Conservation (phyloP, 2,888 invertebrate genomes). For the Pseudanteris insignis region DNA sequence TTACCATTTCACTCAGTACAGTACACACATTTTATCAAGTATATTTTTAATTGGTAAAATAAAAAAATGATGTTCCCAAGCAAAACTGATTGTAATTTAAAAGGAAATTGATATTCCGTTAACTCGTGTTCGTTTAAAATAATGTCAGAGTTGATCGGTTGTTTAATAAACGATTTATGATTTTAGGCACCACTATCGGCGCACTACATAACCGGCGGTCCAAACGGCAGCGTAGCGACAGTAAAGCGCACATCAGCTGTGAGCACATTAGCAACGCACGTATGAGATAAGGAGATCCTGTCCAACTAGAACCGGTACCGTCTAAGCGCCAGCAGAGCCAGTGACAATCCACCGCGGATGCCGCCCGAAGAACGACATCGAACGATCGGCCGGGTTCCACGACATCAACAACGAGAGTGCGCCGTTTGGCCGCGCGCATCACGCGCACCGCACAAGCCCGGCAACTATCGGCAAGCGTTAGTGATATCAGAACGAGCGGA, state of each 20-base stretch:
- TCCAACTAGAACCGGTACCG: conserved; percentile 58
- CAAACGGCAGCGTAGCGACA: conserved; percentile 70
- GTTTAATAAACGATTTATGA: no score
- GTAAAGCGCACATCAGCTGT: conserved; percentile 69
- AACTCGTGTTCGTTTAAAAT: conserved; percentile 1
- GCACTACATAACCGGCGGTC: conserved; percentile 65
- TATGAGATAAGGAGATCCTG: conserved; percentile 67
- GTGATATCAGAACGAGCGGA: conserved; percentile 24
- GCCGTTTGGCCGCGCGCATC: conserved; percentile 26
- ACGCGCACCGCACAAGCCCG: conserved; percentile 25
- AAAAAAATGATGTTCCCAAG: no score
- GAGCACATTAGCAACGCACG: conserved; percentile 75
- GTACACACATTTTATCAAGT: no score
- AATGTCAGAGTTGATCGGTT: no score
- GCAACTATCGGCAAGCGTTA: conserved; percentile 20
- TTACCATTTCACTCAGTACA: no score
- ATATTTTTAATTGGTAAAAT: no score
- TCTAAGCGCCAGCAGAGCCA: conserved; percentile 46
- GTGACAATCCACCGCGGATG: neutral
- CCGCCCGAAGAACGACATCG: neutral
- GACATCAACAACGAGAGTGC: conserved; percentile 25
- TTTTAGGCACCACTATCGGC: conserved; percentile 63
- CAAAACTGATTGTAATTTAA: no score
- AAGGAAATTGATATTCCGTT: no score
- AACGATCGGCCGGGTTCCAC: neutral